Base-by-base conservation (phyloP, 2,797 vertebrate genomes). In the Melanotaenia maccullochi region DNA sequence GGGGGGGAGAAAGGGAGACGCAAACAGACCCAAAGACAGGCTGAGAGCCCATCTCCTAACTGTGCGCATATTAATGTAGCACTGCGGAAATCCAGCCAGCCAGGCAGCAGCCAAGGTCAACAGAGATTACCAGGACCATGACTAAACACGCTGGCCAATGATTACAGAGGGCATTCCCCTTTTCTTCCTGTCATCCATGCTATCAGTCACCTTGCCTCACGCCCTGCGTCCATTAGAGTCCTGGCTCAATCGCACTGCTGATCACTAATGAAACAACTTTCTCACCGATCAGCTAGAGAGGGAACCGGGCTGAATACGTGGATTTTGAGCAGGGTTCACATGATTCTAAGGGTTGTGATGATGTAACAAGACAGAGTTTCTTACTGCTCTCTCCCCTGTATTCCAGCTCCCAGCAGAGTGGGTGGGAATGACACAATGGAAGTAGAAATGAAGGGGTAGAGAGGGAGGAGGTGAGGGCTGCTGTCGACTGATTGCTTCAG, bases 81-180 rank as follows among this genome's bases (percentile, higher is more conserved):
- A 85, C 78, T 88, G 89, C 78, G 65, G 85, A 89, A 82, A 89
- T 71, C 77, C 83, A 75, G 71, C 70, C 76, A 79, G 75, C 67
- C 66, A 81, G 75, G 71, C 84, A 68, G 82, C 84, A 68, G 70
- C 87, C 90, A 91, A 92, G 91, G 93, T 93, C 93, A 87, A 68
- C 82, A 61, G 71, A 91, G 90, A 93, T 93, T 91, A 93, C 87
- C 78, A 82, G 75, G 65, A 86, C 89, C 87, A 83, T 89, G 90
- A 90, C 90, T 86, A 84, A 90, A 90, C 80, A 78, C 72, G 66
- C 70, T 59, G 76, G 70, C 75, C 74, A 22, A 14, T 20, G 60
- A 89, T 85, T 85, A 90, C 73, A 0, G 14, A 79, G 77, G 52
- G 59, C 71, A 22, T 62, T 47, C 18, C 72, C 62, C 66, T 64